phyloP scores from a whole-genome alignment of 2,888 invertebrate genomes.

The Epinotia nisella region DNA sequence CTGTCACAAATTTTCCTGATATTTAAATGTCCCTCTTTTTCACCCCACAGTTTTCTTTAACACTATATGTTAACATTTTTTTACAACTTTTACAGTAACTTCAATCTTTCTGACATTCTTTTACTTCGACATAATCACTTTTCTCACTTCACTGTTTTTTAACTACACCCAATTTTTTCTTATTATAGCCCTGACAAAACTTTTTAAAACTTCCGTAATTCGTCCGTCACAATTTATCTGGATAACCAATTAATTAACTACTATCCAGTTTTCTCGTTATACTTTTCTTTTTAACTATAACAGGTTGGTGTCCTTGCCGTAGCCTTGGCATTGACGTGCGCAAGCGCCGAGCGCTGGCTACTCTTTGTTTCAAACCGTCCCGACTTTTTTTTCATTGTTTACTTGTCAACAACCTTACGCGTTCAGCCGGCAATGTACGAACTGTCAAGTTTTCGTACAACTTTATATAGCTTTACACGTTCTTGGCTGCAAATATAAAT shows the following conservation, averaged over 20 bases:
- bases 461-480: not conserved
- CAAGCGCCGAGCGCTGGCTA: slow-evolving; percentile 68
- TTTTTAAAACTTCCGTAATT: not conserved
- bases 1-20: not conserved
- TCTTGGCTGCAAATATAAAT: not conserved
- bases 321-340: slow-evolving; percentile 75
- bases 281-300: slow-evolving; percentile 22
- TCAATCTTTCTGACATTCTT: not conserved
- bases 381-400: slow-evolving; percentile 66
- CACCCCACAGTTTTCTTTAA: slow-evolving; percentile 14
- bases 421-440: slow-evolving; percentile 10
- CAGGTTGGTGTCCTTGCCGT: slow-evolving; percentile 69
- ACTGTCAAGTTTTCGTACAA: slow-evolving; percentile 3
- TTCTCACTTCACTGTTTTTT: not conserved
- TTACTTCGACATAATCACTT: not conserved
- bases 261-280: not conserved
- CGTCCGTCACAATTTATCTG: not conserved
- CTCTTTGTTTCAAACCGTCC: slow-evolving; percentile 76
- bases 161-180: not conserved
- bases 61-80: not conserved
- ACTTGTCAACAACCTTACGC: slow-evolving; percentile 53
- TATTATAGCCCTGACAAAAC: not conserved
- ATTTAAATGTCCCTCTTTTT: not conserved
- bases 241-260: not conserved
- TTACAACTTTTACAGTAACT: not conserved